phyloP scores from a whole-genome alignment of 2,797 vertebrate genomes.

The Fistularia commersonii region DNA sequence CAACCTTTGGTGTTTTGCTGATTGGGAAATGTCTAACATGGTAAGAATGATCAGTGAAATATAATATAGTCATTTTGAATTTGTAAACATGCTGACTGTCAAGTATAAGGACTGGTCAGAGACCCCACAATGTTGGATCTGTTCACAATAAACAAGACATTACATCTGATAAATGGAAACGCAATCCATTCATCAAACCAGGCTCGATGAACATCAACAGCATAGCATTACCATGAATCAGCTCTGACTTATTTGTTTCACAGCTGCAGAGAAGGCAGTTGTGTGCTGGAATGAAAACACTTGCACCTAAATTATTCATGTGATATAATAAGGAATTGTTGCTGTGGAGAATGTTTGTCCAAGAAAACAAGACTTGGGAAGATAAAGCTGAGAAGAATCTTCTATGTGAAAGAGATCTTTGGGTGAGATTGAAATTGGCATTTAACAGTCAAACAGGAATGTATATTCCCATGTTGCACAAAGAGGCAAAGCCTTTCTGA shows the following conservation, averaged over 20 bases:
- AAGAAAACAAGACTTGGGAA: too few relatives aligned
- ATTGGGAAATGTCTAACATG: too few relatives aligned
- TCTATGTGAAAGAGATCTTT: constrained; percentile 24
- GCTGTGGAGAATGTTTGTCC: too few relatives aligned
- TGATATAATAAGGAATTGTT: not conserved
- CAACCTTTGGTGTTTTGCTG: too few relatives aligned
- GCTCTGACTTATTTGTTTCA: constrained; percentile 4
- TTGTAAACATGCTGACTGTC: too few relatives aligned
- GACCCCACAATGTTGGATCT: too few relatives aligned
- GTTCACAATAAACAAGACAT: too few relatives aligned
- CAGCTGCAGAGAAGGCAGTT: not conserved
- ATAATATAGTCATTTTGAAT: too few relatives aligned
- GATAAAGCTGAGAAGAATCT: constrained; percentile 18
- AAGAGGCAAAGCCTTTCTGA: constrained; percentile 21
- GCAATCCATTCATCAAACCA: not conserved
- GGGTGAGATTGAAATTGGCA: constrained; percentile 28
- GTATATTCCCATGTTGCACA: constrained; percentile 18
- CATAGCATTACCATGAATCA: not conserved
- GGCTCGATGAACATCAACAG: not conserved
- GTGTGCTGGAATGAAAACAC: not conserved
- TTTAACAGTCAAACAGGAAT: constrained; percentile 13
- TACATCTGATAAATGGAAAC: too few relatives aligned
- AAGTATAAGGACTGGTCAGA: too few relatives aligned
- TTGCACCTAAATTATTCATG: constrained; percentile 3
- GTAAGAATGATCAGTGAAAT: too few relatives aligned